phyloP scores from a whole-genome alignment of 2,113 vertebrate species.

The Larimichthys polyactis region DNA sequence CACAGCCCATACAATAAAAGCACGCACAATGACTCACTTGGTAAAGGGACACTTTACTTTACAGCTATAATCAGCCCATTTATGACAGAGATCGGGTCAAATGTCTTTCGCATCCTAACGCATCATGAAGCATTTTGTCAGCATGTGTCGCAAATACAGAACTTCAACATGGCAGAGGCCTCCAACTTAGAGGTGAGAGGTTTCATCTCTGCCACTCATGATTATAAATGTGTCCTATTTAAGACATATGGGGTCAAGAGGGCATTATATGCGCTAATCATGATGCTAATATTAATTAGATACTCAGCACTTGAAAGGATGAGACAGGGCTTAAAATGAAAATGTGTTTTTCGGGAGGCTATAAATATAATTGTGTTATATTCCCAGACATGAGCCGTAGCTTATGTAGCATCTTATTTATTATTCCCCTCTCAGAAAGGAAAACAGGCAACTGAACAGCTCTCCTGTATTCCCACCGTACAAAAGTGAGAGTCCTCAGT shows the following conservation, averaged over 20 bases:
- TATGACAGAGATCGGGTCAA: slow-evolving; percentile 75
- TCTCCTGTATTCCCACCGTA: slow-evolving; percentile 28
- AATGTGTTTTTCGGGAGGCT: background rate
- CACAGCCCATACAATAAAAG: background rate
- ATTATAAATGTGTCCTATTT: slow-evolving; percentile 40
- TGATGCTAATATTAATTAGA: slow-evolving; percentile 52
- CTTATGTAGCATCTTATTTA: slow-evolving; percentile 13
- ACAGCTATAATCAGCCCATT: slow-evolving; percentile 43
- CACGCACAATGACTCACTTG: slow-evolving; percentile 32
- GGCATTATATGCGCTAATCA: slow-evolving; percentile 27
- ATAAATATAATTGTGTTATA: slow-evolving; percentile 1
- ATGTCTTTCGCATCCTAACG: slow-evolving; percentile 47
- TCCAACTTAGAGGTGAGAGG: slow-evolving; percentile 60
- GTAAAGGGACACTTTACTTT: slow-evolving; percentile 20
- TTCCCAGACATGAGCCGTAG: background rate
- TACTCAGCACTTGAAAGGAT: slow-evolving; percentile 21
- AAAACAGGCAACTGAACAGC: slow-evolving; percentile 39
- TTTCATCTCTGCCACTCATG: slow-evolving; percentile 69
- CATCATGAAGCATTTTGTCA: slow-evolving; percentile 71
- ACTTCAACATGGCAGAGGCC: slow-evolving; percentile 77
- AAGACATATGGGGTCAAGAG: slow-evolving; percentile 39
- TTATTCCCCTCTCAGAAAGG: slow-evolving; percentile 30
- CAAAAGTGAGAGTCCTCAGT: slow-evolving; percentile 33
- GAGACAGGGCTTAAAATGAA: background rate
- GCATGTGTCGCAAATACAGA: slow-evolving; percentile 64